Evolutionary conservation across 2,113 vertebrate species (phyloP).

Genomic region (Pionites leucogaster): DNA sequence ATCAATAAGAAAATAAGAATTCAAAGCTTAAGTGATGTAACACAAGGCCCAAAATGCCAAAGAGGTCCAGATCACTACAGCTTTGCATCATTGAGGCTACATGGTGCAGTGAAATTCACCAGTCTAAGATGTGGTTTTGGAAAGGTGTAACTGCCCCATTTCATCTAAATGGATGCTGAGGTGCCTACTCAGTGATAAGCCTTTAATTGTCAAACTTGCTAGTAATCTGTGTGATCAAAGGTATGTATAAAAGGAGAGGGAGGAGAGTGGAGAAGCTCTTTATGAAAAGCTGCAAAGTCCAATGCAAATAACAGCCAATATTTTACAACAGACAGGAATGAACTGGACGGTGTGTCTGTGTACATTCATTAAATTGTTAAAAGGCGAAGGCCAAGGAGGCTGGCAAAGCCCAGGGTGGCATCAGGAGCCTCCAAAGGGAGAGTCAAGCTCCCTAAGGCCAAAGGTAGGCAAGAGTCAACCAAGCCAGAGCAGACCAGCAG

Average conservation of each 20-base stretch:
- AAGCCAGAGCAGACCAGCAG: background rate
- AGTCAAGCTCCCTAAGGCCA: background rate
- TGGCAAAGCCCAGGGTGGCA: background rate
- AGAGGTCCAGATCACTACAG: background rate
- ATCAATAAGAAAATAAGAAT: background rate
- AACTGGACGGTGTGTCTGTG: background rate
- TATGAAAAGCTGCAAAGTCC: background rate
- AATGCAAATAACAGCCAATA: background rate
- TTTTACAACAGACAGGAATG: background rate
- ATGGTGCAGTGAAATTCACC: background rate
- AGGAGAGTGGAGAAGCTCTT: background rate
- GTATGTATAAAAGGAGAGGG: background rate
- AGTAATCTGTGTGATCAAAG: background rate
- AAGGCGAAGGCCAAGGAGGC: background rate
- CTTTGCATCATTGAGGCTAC: background rate
- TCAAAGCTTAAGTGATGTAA: background rate
- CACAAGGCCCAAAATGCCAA: background rate
- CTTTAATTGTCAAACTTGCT: background rate
- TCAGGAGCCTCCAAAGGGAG: background rate
- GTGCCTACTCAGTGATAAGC: background rate
- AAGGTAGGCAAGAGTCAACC: background rate
- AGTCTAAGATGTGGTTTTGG: background rate
- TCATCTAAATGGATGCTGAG: background rate
- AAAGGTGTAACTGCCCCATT: background rate
- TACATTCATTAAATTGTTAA: background rate